Percentiles rank a stretch among this genome's conserved stretches.
These are phyloP conservation scores for Amphipyra berbera DNA, from an alignment of 2,888 invertebrate species.

Conservation along the genomic window DNA sequence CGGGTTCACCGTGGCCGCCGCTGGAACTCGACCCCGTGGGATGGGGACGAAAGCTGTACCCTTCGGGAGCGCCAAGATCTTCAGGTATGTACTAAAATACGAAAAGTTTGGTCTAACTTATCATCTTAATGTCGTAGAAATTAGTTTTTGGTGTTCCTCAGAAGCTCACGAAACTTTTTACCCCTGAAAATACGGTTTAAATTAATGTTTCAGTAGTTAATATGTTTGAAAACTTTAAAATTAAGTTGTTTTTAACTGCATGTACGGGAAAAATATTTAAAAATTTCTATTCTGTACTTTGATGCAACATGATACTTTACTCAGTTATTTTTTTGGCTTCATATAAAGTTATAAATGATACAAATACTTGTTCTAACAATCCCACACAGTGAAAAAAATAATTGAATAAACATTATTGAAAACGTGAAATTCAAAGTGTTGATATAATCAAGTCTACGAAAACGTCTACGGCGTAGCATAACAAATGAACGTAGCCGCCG, in stretches of 20 bases:
- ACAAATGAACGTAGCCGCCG: conserved; percentile 54
- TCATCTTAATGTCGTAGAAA: not conserved
- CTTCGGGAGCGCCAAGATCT: conserved; percentile 92
- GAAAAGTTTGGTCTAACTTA: conserved; percentile 10
- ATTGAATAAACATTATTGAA: conserved; percentile 4
- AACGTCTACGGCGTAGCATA: conserved; percentile 69
- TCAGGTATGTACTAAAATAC: conserved; percentile 80
- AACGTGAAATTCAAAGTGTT: conserved; percentile 34
- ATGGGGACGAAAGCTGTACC: conserved; percentile 95
- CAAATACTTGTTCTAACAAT: too few relatives aligned
- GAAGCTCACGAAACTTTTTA: not conserved
- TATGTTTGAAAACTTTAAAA: not conserved
- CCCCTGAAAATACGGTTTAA: not conserved
- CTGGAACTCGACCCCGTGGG: conserved; percentile 93
- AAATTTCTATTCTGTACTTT: too few relatives aligned
- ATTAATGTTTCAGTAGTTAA: not conserved
- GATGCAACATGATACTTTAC: too few relatives aligned
- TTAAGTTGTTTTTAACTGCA: not conserved
- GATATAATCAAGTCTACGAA: conserved; percentile 66
- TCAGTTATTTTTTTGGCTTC: too few relatives aligned
- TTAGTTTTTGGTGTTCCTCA: not conserved
- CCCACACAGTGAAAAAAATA: too few relatives aligned
- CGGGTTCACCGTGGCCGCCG: conserved; percentile 95
- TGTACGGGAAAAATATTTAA: not conserved
- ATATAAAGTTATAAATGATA: too few relatives aligned